These are phyloP conservation scores for Galbula dea DNA, from an alignment of 2,113 vertebrate species.

Conservation along the genomic window DNA sequence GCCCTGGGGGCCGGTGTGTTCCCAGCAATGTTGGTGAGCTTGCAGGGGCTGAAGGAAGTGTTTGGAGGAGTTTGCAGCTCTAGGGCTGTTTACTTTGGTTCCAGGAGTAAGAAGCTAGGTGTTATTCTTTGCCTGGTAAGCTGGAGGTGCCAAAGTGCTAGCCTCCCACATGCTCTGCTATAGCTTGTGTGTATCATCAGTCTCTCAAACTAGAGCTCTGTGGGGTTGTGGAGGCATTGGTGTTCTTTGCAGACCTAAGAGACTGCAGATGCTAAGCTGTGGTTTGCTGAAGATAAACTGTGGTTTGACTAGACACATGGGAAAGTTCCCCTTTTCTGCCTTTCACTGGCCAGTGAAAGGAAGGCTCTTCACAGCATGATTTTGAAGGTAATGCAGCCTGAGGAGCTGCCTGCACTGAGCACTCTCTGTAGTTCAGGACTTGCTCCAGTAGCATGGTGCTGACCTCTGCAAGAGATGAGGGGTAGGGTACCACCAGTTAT, in stretches of 20 bases:
- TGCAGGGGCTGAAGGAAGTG: neutral
- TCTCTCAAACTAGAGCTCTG: neutral
- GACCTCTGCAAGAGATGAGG: neutral
- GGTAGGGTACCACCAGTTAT: neutral
- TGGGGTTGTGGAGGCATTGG: neutral
- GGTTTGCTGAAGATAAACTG: neutral
- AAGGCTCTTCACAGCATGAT: neutral
- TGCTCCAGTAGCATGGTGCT: neutral
- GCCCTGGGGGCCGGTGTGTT: rapidly evolving
- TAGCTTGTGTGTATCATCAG: neutral
- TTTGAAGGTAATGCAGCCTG: neutral
- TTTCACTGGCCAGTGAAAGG: neutral
- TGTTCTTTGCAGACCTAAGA: neutral
- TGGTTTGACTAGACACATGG: neutral
- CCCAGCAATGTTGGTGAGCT: neutral
- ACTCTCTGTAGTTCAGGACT: neutral
- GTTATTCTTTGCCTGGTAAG: neutral
- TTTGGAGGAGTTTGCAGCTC: neutral
- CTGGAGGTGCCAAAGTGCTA: neutral
- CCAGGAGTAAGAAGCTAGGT: neutral
- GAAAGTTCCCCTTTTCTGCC: neutral
- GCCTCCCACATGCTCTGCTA: neutral
- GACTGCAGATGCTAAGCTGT: neutral
- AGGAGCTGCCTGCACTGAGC: neutral
- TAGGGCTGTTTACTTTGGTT: neutral